Conservation (phyloP, 2,113 vertebrate species). For the Coracopsis vasa region DNA sequence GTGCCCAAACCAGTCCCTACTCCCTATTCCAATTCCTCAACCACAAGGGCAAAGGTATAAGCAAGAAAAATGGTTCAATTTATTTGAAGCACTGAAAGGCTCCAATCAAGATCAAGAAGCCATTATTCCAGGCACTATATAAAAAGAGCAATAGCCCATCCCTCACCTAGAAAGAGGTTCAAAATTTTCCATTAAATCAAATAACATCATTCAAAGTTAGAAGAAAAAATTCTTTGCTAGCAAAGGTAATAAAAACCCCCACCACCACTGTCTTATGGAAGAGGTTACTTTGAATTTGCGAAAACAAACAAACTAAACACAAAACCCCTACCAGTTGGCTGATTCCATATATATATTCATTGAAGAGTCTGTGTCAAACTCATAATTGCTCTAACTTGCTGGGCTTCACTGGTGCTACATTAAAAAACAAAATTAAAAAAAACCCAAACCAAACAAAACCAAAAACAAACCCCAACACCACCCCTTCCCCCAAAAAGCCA, state of each 20-base stretch:
- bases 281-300: not conserved
- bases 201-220: not conserved
- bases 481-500: not conserved
- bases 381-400: not conserved
- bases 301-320: not conserved
- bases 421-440: not conserved
- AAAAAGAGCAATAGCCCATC: conserved; percentile 2
- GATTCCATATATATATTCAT: not conserved
- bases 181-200: conserved; percentile 14
- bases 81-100: conserved; percentile 1
- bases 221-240: not conserved
- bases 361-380: not conserved
- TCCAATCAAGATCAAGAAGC: conserved; percentile 6
- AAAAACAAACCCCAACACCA: accelerated
- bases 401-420: not conserved
- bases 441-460: not conserved
- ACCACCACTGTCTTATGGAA: not conserved
- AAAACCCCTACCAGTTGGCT: not conserved
- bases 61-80: conserved; percentile 17
- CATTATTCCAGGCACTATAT: conserved; percentile 5
- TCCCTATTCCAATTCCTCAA: not conserved
- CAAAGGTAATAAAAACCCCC: not conserved
- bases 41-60: not conserved
- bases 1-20: not conserved
- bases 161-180: not conserved